Evolutionary conservation across 2,113 vertebrate genomes (phyloP).

Genomic region (Irena cyanogastra): DNA sequence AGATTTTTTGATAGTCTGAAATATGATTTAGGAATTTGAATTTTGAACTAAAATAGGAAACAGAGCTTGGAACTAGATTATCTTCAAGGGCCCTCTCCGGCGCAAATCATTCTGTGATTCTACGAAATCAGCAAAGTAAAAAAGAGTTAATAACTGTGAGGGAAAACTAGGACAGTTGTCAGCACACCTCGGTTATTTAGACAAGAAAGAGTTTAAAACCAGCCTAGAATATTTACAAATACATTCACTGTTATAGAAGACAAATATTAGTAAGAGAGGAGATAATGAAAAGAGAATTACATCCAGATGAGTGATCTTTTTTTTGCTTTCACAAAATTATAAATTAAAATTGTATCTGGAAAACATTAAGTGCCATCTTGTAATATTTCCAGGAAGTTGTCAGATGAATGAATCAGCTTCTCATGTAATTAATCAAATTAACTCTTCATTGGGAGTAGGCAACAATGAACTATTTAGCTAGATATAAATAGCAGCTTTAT

Average conservation of each 20-base stretch:
- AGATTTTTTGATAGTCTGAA: background rate
- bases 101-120: background rate
- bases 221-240: background rate
- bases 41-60: background rate
- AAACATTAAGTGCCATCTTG: background rate
- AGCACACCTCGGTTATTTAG: background rate
- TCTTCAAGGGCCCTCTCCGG: background rate
- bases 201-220: background rate
- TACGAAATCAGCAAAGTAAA: background rate
- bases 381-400: slow-evolving; percentile 6
- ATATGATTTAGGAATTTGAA: background rate
- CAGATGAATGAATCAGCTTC: slow-evolving; percentile 13
- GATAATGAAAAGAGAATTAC: background rate
- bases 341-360: background rate
- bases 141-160: background rate
- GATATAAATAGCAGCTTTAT: slow-evolving; percentile 36
- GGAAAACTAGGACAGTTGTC: background rate
- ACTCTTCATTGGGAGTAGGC: background rate
- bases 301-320: background rate
- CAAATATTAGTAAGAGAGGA: background rate
- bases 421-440: slow-evolving; percentile 22
- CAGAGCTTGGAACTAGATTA: background rate
- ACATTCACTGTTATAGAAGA: background rate
- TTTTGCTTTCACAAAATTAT: background rate
- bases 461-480: slow-evolving; percentile 1